Percentiles rank a stretch among this genome's conserved stretches.
These are phyloP conservation scores for Calycopis cecrops DNA, from an alignment of 1,140 invertebrate species.

Conservation along the genomic window DNA sequence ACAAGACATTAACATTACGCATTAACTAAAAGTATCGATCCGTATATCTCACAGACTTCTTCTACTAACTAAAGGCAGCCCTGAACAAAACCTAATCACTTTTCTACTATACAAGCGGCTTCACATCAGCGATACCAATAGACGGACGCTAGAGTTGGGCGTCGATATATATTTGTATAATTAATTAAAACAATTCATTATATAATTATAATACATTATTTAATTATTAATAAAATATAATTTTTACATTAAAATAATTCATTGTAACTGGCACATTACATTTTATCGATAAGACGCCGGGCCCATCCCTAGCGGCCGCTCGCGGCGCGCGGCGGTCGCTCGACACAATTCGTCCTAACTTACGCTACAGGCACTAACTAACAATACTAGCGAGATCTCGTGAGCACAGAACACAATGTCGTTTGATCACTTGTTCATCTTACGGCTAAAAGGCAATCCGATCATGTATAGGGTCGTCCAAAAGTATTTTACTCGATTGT, in stretches of 20 bases:
- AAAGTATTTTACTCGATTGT: constrained; percentile 13
- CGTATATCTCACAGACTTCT: not conserved
- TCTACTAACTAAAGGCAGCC: constrained; percentile 7
- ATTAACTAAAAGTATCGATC: not conserved
- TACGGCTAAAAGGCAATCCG: constrained; percentile 61
- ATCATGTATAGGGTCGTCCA: constrained; percentile 30
- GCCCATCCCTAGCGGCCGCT: constrained; percentile 10
- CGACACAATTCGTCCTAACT: constrained; percentile 52
- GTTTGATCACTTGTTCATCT: constrained; percentile 36
- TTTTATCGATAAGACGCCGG: not conserved
- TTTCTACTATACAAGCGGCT: constrained; percentile 28
- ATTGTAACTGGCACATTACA: not conserved
- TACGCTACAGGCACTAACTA: constrained; percentile 68
- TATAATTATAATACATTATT: too few species aligned
- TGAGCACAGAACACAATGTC: constrained; percentile 71
- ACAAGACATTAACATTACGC: not conserved
- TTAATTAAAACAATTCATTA: too few species aligned
- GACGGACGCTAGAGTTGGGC: constrained; percentile 10
- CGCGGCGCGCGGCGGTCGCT: constrained; percentile 16
- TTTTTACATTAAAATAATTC: not conserved
- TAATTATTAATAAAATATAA: too few species aligned
- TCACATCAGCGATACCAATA: constrained; percentile 8
- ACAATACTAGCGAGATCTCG: constrained; percentile 72
- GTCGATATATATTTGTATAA: too few species aligned
- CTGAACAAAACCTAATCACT: constrained; percentile 29